Evolutionary conservation across 2,888 invertebrate species (phyloP).

Genomic region (Xiphydria camelus): DNA sequence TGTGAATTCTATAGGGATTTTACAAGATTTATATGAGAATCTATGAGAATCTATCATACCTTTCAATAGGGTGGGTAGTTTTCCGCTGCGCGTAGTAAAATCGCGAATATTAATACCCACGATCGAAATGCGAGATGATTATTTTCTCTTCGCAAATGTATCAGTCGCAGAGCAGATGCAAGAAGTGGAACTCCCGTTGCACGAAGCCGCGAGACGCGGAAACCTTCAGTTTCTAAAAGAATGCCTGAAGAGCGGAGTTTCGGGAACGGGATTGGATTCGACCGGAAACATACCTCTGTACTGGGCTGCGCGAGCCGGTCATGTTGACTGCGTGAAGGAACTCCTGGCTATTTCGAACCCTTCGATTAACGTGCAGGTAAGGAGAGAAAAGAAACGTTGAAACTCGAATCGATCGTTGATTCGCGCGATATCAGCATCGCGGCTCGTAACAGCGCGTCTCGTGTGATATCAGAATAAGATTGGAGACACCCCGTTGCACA

Average conservation of each 20-base stretch:
- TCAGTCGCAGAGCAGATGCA: conserved; percentile 63
- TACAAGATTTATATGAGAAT: no score
- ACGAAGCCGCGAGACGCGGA: conserved; percentile 69
- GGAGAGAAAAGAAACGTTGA: neutral
- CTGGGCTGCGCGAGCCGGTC: conserved; percentile 69
- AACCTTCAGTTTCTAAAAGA: conserved; percentile 65
- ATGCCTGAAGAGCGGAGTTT: conserved; percentile 65
- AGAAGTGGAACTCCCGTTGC: conserved; percentile 65
- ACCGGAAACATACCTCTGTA: conserved; percentile 69
- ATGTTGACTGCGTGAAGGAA: conserved; percentile 61
- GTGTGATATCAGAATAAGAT: conserved; percentile 67
- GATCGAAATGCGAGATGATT: no score
- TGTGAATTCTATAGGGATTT: no score
- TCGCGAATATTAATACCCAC: no score
- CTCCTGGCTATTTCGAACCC: conserved; percentile 58
- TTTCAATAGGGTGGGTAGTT: no score
- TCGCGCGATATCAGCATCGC: no score
- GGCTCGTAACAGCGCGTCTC: no score
- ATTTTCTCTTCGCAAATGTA: conserved; percentile 18
- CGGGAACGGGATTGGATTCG: conserved; percentile 67
- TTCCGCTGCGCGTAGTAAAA: no score
- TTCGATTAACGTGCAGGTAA: conserved; percentile 53
- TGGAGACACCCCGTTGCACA: conserved; percentile 68
- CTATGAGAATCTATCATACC: no score
- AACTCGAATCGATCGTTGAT: neutral